Evolutionary conservation across 2,797 vertebrate genomes (phyloP), one percentile per base, ranked within the genome.

Genomic region (Sebastes variabilis): DNA sequence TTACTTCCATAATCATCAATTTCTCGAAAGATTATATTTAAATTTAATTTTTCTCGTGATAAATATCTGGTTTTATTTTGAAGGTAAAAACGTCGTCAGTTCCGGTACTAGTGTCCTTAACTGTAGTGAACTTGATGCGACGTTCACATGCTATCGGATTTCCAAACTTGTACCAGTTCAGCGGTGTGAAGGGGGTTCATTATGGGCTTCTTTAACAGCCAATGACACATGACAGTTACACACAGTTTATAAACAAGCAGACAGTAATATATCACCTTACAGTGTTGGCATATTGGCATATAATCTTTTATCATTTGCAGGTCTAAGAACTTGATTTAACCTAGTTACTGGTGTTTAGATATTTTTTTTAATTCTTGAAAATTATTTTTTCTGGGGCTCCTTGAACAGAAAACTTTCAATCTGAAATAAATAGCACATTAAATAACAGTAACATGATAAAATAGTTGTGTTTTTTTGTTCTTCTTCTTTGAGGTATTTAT

Each of bases 111-210:
- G 0, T 66, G 2, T 2, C 0, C 0, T 2, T 52, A 7, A 79
- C 6, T 73, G 14, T 1, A 2, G 30, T 0, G 0, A 64, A 14
- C 81, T 84, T 89, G 16, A 89, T 2, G 0, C 4, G 4, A 2
- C 12, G 2, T 62, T 66, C 52, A 74, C 75, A 38, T 85, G 54
- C 82, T 92, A 88, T 96, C 93, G 87, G 69, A 86, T 96, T 96
- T 95, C 94, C 81, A 87, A 87, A 93, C 69, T 90, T 93, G 72
- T 81, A 89, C 55, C 85, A 80, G 87, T 91, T 89, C 62, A 77
- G 69, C 16, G 66, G 78, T 82, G 80, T 69, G 81, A 66, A 49
- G 73, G 5, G 25, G 77, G 75, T 87, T 88, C 83, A 84, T 87
- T 61, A 80, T 69, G 20, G 59, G 22, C 72, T 46, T 52, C 49